Evolutionary conservation across 2,113 vertebrate genomes (phyloP), one percentile per base, ranked within the genome.

Genomic region (Spea multiplicata): DNA sequence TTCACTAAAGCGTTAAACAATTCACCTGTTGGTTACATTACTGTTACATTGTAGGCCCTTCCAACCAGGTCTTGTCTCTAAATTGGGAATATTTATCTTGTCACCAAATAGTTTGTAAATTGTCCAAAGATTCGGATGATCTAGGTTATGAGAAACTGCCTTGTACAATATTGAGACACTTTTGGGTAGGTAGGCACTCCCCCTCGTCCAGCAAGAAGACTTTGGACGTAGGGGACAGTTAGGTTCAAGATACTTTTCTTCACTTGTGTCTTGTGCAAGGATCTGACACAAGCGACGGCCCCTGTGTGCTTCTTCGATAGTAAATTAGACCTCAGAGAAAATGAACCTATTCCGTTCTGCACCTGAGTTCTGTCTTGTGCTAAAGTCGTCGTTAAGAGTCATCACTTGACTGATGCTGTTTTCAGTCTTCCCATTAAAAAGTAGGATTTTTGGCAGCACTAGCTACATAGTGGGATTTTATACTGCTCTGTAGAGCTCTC

Each of bases 271-370:
- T 75, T 50, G 53, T 52, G 74, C 30, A 2, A 30, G 49, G 74
- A 67, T 61, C 64, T 66, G 74, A 45, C 55, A 64, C 74, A 46
- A 75, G 64, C 67, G 74, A 75, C 74, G 67, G 47, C 46, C 67
- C 66, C 67, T 55, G 62, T 75, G 62, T 16, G 74, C 62, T 67
- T 67, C 64, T 66, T 49, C 67, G 74, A 48, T 59, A 30, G 74
- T 61, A 68, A 59, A 68, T 76, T 69, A 76, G 67, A 47, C 47
- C 50, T 46, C 52, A 48, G 52, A 69, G 74, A 76, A 69, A 76
- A 76, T 76, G 52, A 76, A 76, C 66, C 74, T 30, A 66, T 76
- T 68, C 74, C 59, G 50, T 50, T 50, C 30, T 59, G 55, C 65
- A 62, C 74, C 30, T 53, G 8, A 1, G 74, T 16, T 57, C n/a